Evolutionary conservation across 2,888 invertebrate species (phyloP).

Genomic region (Caenorhabditis drosophilae): DNA sequence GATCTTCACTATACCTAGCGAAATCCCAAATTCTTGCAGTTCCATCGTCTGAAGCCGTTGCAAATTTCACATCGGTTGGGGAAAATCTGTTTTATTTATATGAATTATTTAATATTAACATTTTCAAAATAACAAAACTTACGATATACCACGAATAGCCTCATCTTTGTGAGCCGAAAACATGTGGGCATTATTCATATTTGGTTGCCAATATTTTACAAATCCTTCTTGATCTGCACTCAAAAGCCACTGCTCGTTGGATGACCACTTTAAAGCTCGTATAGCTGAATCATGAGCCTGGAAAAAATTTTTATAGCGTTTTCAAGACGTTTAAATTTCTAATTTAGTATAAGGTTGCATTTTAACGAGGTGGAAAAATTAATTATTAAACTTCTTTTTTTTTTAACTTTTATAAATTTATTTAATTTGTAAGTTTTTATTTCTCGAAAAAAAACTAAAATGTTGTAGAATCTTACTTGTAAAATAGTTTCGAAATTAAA

Average conservation of each 20-base stretch:
- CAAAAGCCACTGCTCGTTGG: slow-evolving; percentile 99
- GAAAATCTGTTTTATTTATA: slow-evolving; percentile 89
- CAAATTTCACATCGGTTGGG: slow-evolving; percentile 97
- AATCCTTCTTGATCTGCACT: slow-evolving; percentile 84
- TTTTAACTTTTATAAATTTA: no score
- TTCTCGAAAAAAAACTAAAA: no score
- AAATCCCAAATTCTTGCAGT: slow-evolving; percentile 99
- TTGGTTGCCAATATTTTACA: slow-evolving; percentile 99
- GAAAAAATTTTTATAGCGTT: no score
- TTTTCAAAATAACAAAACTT: slow-evolving; percentile 61
- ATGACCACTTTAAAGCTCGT: slow-evolving; percentile 99
- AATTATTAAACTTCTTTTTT: no score
- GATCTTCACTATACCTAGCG: slow-evolving; percentile 88
- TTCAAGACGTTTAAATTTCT: no score
- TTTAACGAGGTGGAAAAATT: no score
- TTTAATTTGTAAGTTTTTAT: no score
- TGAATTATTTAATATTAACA: neutral
- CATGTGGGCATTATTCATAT: slow-evolving; percentile 99
- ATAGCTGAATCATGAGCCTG: slow-evolving; percentile 99
- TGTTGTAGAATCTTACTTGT: no score
- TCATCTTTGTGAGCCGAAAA: slow-evolving; percentile 98
- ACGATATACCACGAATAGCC: slow-evolving; percentile 96
- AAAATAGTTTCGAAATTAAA: slow-evolving; percentile 99
- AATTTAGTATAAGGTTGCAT: no score
- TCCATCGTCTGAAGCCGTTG: slow-evolving; percentile 98